Base-by-base conservation (phyloP, 2,113 vertebrate species). In the Cygnus buccinator region DNA sequence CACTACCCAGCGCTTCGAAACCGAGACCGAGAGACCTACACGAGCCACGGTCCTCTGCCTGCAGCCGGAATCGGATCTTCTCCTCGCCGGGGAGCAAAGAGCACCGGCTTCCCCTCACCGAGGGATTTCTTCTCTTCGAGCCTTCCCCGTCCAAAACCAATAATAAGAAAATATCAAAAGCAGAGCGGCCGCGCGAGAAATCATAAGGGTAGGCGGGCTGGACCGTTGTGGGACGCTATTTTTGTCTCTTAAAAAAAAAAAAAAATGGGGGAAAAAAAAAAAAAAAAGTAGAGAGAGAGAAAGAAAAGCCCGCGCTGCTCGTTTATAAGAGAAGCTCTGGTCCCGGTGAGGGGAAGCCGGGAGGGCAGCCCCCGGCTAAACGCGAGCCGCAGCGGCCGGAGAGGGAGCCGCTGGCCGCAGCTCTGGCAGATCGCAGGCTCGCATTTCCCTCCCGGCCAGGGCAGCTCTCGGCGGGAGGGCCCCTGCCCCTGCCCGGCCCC, bases 11-110 rank as follows among this genome's bases (percentile, higher is more conserved):
- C 8, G n/a, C 58, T 93, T 67, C 66, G 14, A 82, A 87, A 84
- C 5, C n/a, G 58, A 41, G 54, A 4, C 44, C 13, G 93, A 67
- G 50, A 90, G 55, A 80, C 10, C 89, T 78, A 55, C 83, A 44
- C 50, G 54, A 90, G 10, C 18, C 72, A 35, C 48, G 21, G 73
- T 61, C 59, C 57, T 87, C 59, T 46, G 93, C 55, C 48, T 44
- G 88, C 90, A 50, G 85, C 72, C 39, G 83, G 83, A 67, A 78
- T 55, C 19, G 72, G 79, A 46, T 88, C 92, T 82, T 90, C 55
- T 89, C 65, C 55, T 89, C 65, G 29, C 73, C 5, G 9, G 21
- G 21, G 39, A 90, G 71, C 67, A 85, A 93, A 88, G 13, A 88
- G 13, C 54, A 4, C 86, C 10, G 44, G 17, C 6, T 23, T 77